Evolutionary conservation across 2,797 vertebrate species (phyloP).

Genomic region (Coregonus suidteri): DNA sequence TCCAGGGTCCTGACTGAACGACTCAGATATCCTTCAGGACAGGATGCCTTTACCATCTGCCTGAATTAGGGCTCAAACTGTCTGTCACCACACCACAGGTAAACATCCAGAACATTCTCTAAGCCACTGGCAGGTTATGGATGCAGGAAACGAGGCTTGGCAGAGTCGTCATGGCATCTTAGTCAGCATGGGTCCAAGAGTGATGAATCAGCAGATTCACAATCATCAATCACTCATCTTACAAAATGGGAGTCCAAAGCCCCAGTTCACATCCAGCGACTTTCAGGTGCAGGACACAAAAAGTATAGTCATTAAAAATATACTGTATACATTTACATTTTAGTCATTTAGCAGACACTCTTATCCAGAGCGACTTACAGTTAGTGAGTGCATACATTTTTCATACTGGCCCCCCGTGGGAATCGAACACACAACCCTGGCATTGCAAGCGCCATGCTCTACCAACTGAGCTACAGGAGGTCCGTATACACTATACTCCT

Average conservation of each 20-base stretch:
- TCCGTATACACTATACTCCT: too few species aligned
- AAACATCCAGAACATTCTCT: neutral
- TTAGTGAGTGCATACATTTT: too few species aligned
- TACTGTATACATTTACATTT: too few species aligned
- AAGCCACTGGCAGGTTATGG: constrained; percentile 9
- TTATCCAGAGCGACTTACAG: too few species aligned
- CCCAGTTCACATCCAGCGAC: neutral
- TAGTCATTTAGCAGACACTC: too few species aligned
- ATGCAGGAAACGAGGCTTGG: neutral
- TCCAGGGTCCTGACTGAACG: constrained; percentile 20
- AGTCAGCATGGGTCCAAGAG: neutral
- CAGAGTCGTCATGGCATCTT: neutral
- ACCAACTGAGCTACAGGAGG: too few species aligned
- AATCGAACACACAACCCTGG: too few species aligned
- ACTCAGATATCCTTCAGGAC: constrained; percentile 24
- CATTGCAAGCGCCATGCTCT: too few species aligned
- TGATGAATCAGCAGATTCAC: constrained; percentile 4
- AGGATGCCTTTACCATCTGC: constrained; percentile 30
- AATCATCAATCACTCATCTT: neutral
- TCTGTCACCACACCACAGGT: constrained; percentile 7
- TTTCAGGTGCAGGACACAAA: neutral
- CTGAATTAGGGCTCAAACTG: constrained; percentile 3
- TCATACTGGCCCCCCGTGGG: too few species aligned
- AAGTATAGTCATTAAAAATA: too few species aligned
- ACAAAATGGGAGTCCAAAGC: neutral